phyloP scores from a whole-genome alignment of 2,797 vertebrate species.

The Nannoperca obscura region DNA sequence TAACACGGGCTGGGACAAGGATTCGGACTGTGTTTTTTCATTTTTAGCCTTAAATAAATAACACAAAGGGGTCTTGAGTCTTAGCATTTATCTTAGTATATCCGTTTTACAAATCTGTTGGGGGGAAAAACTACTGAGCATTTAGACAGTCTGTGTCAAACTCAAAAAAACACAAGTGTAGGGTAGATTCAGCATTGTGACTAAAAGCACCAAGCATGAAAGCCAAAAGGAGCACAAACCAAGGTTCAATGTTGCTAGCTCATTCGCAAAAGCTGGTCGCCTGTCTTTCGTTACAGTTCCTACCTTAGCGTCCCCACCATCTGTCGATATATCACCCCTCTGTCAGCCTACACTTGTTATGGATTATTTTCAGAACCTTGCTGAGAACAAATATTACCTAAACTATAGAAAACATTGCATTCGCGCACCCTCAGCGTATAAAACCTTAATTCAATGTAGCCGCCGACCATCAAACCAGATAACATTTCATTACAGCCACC shows the following conservation, averaged over 20 bases:
- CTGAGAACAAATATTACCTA: conserved; percentile 45
- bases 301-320: conserved; percentile 19
- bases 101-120: conserved; percentile 43
- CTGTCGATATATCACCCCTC: background rate
- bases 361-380: conserved; percentile 21
- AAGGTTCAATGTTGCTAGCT: conserved; percentile 29
- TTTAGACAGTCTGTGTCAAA: conserved; percentile 41
- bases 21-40: conserved; percentile 71
- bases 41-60: conserved; percentile 83
- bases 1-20: conserved; percentile 66
- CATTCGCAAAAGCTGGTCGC: background rate
- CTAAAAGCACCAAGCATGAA: conserved; percentile 32
- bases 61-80: conserved; percentile 74
- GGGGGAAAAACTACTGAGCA: conserved; percentile 62
- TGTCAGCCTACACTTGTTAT: conserved; percentile 24
- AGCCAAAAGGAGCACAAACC: conserved; percentile 48
- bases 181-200: conserved; percentile 37
- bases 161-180: conserved; percentile 39
- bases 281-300: conserved; percentile 31
- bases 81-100: conserved; percentile 57
- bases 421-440: conserved; percentile 35
- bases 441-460: conserved; percentile 53
- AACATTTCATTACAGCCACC: conserved; percentile 41
- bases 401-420: conserved; percentile 55
- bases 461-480: conserved; percentile 34